phyloP scores from a whole-genome alignment of 2,113 vertebrate genomes.

The Pongo pygmaeus region DNA sequence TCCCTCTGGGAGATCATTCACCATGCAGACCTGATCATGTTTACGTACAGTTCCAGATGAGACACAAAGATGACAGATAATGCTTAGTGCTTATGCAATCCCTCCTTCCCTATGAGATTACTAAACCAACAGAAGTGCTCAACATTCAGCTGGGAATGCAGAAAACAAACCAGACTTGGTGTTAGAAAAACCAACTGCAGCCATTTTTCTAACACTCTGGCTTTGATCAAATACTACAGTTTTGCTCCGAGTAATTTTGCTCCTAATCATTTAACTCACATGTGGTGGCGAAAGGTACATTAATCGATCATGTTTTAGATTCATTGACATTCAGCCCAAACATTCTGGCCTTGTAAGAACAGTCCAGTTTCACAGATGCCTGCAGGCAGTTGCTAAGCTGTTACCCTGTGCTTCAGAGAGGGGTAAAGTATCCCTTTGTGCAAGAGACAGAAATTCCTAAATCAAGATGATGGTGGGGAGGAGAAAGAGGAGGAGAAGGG shows the following conservation, averaged over 20 bases:
- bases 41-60: background rate
- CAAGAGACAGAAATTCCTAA: background rate
- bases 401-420: constrained; percentile 43
- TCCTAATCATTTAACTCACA: constrained; percentile 72
- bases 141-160: background rate
- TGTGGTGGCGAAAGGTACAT: constrained; percentile 69
- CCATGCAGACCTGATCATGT: background rate
- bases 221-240: constrained; percentile 68
- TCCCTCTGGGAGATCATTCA: background rate
- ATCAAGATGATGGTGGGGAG: background rate
- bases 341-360: constrained; percentile 69
- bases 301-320: constrained; percentile 76
- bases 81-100: background rate
- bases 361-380: constrained; percentile 64
- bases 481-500: background rate
- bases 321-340: constrained; percentile 76
- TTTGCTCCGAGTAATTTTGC: constrained; percentile 68
- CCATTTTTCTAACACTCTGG: constrained; percentile 65
- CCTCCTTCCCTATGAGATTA: background rate
- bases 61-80: background rate
- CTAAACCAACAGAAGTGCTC: background rate
- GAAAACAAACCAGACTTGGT: background rate
- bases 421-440: background rate
- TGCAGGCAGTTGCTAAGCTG: constrained; percentile 53
- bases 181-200: constrained; percentile 36